Evolutionary conservation across 2,797 vertebrate species (phyloP).

Genomic region (Enoplosus armatus): DNA sequence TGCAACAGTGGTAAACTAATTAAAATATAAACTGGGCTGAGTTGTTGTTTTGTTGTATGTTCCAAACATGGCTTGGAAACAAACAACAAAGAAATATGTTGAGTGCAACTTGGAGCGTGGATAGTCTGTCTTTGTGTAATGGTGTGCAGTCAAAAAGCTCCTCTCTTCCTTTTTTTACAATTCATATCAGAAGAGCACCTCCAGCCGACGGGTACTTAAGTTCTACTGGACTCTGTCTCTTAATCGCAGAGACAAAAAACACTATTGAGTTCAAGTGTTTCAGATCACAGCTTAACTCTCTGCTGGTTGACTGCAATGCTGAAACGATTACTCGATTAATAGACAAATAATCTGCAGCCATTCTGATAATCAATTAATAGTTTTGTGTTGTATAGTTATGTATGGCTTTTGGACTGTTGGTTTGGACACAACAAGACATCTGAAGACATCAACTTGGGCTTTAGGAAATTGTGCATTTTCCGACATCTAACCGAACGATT

Average conservation of each 20-base stretch:
- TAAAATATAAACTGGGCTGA: slow-evolving; percentile 67
- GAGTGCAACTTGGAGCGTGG: slow-evolving; percentile 17
- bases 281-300: not conserved
- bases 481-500: no score
- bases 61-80: slow-evolving; percentile 59
- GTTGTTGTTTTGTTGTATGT: slow-evolving; percentile 47
- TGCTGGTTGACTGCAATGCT: no score
- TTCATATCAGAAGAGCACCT: slow-evolving; percentile 39
- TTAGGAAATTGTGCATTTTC: no score
- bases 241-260: slow-evolving; percentile 15
- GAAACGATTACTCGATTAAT: no score
- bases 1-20: slow-evolving; percentile 74
- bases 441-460: not conserved
- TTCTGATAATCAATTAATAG: no score
- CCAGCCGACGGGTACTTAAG: slow-evolving; percentile 23
- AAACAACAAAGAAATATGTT: slow-evolving; percentile 43
- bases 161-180: slow-evolving; percentile 37
- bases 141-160: slow-evolving; percentile 14
- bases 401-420: not conserved
- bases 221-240: slow-evolving; percentile 25
- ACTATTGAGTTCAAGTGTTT: slow-evolving; percentile 4
- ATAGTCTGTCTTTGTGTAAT: not conserved
- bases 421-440: not conserved
- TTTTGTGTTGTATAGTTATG: no score
- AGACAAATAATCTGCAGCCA: no score